Evolutionary conservation across 2,888 invertebrate species (phyloP), one percentile per base, ranked within the genome.

Genomic region (Sphinx pinastri): DNA sequence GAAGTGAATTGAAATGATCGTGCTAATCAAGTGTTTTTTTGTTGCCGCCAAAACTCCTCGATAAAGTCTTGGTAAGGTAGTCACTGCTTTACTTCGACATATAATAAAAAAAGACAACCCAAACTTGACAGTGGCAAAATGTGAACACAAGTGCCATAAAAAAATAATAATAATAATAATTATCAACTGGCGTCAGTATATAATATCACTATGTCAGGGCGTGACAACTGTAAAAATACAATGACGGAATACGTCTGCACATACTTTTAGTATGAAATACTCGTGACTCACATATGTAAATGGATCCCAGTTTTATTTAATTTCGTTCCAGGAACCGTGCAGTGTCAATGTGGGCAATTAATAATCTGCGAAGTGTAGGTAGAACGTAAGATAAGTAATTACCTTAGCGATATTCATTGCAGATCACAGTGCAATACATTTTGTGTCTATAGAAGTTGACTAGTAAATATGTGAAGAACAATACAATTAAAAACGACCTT

Each of bases 401-500:
- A 45, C 38, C 45, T 60, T 38, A 45, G n/a, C 38, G 38, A 16
- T 60, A 60, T 19, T 19, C 13, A 52, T 60, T 60, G 16, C 38
- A 45, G 55, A 55, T 52, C 13, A 68, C 49, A 68, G 47, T 63
- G 45, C 25, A 66, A 69, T 10, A 73, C 63, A 72, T 67, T 66
- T 31, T 72, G 52, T 68, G 71, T 70, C 71, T 71, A 74, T 68
- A 47, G 68, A 63, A 70, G 66, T 58, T 73, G 71, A 71, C 72
- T 73, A 74, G 75, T 73, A 75, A 71, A 73, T 74, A 74, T 71
- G 72, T 69, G 57, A 71, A 73, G 74, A 76, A 72, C 73, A 75
- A 75, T 77, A 80, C 76, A 80, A 82, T 83, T 77, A 78, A 82
- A 81, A 71, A 78, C 77, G 84, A 89, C 88, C 90, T 90, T 89